Conservation (phyloP, 2,888 invertebrate genomes). For the Clepsis dumicolana region DNA sequence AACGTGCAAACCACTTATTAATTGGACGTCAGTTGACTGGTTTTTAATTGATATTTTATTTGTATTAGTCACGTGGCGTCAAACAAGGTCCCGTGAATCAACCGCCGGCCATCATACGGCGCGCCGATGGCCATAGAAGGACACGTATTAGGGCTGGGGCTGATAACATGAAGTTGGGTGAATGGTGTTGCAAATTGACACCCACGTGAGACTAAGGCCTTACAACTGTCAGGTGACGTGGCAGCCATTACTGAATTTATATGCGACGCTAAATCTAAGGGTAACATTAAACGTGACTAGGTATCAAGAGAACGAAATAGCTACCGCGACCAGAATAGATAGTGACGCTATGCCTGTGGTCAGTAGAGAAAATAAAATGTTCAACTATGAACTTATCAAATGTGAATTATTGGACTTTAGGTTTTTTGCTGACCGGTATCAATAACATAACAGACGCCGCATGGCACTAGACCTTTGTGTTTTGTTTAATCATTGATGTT, state of each 20-base stretch:
- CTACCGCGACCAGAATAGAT: conserved; percentile 21
- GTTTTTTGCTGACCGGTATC: conserved; percentile 30
- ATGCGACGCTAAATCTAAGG: conserved; percentile 9
- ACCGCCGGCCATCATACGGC: conserved; percentile 44
- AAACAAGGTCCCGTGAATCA: conserved; percentile 36
- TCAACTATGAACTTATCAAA: conserved; percentile 34
- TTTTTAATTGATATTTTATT: conserved; percentile 33
- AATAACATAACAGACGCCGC: conserved; percentile 26
- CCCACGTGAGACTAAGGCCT: conserved; percentile 32
- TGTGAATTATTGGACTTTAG: conserved; percentile 31
- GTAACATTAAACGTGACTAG: conserved; percentile 4
- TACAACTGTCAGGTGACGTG: conserved; percentile 23
- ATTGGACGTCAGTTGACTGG: conserved; percentile 18
- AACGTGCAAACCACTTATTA: conserved; percentile 18
- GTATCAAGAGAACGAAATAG: background rate
- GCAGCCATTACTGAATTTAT: conserved; percentile 4
- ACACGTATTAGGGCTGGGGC: conserved; percentile 53
- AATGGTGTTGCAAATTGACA: conserved; percentile 42
- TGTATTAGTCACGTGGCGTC: conserved; percentile 1
- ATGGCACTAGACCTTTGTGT: conserved; percentile 7
- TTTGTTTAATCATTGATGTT: conserved; percentile 12
- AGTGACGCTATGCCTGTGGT: conserved; percentile 10
- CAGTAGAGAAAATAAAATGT: conserved; percentile 30
- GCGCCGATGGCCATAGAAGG: conserved; percentile 57
- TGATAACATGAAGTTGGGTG: conserved; percentile 44